Conservation (phyloP, 1,140 invertebrate species). For the Pseudoatta argentina region DNA sequence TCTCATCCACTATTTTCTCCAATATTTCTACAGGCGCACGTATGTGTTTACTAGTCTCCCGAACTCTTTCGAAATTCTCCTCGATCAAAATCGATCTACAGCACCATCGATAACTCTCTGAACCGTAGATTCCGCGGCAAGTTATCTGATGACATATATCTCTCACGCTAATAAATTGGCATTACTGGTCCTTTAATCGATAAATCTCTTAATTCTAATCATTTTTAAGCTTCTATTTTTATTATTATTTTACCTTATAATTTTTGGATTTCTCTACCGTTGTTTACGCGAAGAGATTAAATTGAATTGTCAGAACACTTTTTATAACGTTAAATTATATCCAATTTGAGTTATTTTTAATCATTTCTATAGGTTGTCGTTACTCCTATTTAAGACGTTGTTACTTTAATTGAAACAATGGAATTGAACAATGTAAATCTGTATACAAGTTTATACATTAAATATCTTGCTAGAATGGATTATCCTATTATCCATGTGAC, state of each 20-base stretch:
- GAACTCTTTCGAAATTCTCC: slow-evolving; percentile 46
- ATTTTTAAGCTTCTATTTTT: neutral
- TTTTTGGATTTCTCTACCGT: neutral
- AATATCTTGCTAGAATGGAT: too few species aligned
- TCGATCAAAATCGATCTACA: slow-evolving; percentile 22
- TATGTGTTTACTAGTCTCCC: slow-evolving; percentile 6
- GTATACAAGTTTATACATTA: too few species aligned
- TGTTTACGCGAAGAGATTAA: slow-evolving; percentile 7
- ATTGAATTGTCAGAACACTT: neutral
- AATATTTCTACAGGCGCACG: slow-evolving; percentile 19
- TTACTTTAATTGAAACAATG: too few species aligned
- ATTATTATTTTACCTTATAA: neutral
- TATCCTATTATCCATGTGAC: too few species aligned
- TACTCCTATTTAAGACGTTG: too few species aligned
- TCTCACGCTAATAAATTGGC: slow-evolving; percentile 10
- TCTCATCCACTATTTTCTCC: slow-evolving; percentile 3
- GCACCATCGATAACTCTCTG: slow-evolving; percentile 33
- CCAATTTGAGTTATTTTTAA: too few species aligned
- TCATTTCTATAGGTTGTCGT: too few species aligned
- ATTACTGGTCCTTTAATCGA: neutral
- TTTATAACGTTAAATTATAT: too few species aligned
- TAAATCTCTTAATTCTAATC: neutral
- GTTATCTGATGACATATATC: slow-evolving; percentile 9
- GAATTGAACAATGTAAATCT: too few species aligned
- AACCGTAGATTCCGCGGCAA: neutral